Evolutionary conservation across 1,140 invertebrate species (phyloP).

Genomic region (Amphibalanus amphitrite): DNA sequence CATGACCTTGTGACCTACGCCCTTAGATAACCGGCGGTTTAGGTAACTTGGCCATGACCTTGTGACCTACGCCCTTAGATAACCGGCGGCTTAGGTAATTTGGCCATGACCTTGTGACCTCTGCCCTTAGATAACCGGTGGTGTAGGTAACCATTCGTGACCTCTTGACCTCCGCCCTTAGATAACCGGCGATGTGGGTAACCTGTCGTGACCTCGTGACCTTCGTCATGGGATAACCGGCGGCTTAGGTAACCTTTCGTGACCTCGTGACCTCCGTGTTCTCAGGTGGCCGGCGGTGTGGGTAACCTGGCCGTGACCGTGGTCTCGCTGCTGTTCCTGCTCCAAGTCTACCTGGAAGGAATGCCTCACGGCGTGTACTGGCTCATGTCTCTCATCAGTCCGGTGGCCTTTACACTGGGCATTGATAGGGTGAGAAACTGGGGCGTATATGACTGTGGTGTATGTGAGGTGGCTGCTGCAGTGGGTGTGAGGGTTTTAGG

Average conservation of each 20-base stretch:
- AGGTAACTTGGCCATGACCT: neutral
- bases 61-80: too few species aligned
- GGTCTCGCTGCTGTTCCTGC: neutral
- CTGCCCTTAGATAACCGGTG: neutral
- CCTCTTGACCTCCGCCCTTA: too few species aligned
- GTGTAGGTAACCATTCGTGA: neutral
- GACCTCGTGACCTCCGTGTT: too few species aligned
- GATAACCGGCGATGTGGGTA: too few species aligned
- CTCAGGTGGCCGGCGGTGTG: neutral
- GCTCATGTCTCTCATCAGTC: neutral
- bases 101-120: neutral
- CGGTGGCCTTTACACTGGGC: neutral
- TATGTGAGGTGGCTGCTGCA: too few species aligned
- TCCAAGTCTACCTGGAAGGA: neutral
- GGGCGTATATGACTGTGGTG: too few species aligned
- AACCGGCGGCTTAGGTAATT: neutral
- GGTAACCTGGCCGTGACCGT: neutral
- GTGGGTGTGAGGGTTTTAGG: too few species aligned
- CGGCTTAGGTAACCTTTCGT: too few species aligned
- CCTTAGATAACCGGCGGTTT: neutral
- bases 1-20: too few species aligned
- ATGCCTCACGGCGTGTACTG: neutral
- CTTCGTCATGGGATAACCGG: too few species aligned
- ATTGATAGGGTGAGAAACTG: neutral
- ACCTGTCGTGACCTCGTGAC: too few species aligned